Conservation (phyloP, 2,113 vertebrate species). For the Sciurus niger region DNA sequence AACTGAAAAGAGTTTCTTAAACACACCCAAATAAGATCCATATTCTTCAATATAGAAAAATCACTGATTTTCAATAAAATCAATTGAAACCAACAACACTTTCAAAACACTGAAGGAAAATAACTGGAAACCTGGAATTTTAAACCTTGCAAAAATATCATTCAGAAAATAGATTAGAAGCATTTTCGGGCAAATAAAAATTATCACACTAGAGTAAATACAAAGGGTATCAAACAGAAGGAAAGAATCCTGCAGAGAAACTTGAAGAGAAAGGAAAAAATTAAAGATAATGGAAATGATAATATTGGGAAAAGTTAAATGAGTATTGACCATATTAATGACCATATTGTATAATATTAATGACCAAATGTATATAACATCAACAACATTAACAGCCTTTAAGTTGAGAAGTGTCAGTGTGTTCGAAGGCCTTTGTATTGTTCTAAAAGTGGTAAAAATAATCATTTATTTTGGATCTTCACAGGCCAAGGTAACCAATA, state of each 20-base stretch:
- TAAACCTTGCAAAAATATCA: background rate
- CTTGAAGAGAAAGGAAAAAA: background rate
- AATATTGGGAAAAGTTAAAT: background rate
- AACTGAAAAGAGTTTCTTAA: background rate
- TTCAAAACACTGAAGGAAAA: slow-evolving; percentile 9
- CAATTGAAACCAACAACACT: background rate
- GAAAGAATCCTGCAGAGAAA: background rate
- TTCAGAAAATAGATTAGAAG: background rate
- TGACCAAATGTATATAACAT: background rate
- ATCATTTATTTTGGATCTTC: background rate
- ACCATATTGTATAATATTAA: background rate
- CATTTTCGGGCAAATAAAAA: background rate
- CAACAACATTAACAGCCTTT: background rate
- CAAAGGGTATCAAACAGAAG: no score
- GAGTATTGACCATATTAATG: background rate
- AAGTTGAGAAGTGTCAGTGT: background rate
- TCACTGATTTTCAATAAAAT: background rate
- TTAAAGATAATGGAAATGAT: background rate
- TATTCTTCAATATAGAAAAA: background rate
- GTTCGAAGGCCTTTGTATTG: background rate
- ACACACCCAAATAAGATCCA: background rate
- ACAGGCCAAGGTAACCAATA: background rate
- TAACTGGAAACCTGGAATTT: background rate
- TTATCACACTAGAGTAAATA: background rate
- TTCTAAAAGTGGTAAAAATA: background rate